These are phyloP conservation scores for Calliopum simillimum DNA, from an alignment of 2,888 invertebrate species.

Conservation along the genomic window DNA sequence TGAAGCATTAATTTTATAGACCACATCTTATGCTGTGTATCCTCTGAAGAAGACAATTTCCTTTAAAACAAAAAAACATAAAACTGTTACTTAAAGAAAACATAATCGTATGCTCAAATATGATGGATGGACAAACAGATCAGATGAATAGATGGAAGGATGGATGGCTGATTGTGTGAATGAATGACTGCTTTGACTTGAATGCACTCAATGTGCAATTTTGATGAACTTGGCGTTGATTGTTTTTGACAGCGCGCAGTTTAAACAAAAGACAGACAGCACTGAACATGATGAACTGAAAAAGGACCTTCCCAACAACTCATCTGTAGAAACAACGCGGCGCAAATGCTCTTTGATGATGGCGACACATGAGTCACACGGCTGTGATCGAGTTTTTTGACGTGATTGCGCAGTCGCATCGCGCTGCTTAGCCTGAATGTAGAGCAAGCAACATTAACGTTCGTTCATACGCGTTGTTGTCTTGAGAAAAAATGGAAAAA, in stretches of 20 bases:
- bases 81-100: not conserved
- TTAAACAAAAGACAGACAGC: conserved; percentile 9
- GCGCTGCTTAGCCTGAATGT: not conserved
- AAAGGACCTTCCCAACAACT: no score
- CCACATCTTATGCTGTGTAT: no score
- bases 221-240: conserved; percentile 53
- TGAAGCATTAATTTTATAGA: no score
- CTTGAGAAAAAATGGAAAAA: conserved; percentile 15
- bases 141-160: conserved; percentile 40
- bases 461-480: not conserved
- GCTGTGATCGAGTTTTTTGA: not conserved
- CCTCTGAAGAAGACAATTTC: no score
- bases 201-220: conserved; percentile 34
- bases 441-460: no score
- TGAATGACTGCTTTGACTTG: conserved; percentile 27
- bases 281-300: not conserved
- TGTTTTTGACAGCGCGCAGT: conserved; percentile 59
- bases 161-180: conserved; percentile 20
- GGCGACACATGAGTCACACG: conserved; percentile 12
- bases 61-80: no score
- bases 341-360: conserved; percentile 4
- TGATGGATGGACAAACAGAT: conserved; percentile 43
- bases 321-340: no score
- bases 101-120: conserved; percentile 16
- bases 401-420: not conserved